Evolutionary conservation across 2,113 vertebrate species (phyloP), one percentile per base, ranked within the genome.

Genomic region (Tamias sibiricus): DNA sequence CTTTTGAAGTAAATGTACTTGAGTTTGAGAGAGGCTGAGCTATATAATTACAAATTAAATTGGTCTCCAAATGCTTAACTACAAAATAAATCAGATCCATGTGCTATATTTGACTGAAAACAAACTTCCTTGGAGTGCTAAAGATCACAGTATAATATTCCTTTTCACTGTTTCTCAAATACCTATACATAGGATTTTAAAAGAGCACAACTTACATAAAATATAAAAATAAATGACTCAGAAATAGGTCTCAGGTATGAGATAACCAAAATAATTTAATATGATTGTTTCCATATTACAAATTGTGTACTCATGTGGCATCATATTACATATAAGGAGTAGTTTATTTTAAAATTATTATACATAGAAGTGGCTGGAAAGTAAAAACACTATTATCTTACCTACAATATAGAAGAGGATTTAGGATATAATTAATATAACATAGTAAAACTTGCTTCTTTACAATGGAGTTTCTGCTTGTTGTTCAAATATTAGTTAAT

Each of bases 211-310:
- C 22, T 72, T 88, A 59, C 2, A 85, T 69, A 76, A 76, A 85
- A 93, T 26, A 82, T 72, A 69, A 83, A 96, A 85, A 93, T 42
- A 91, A 76, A 81, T 77, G 35, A 96, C 52, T 96, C 68, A 89
- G 44, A 93, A 88, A 91, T 26, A 44, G 59, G 17, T 93, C 57
- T 93, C 35, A 83, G 66, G 87, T 79, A 95, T n/a, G 42, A 80
- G 82, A 90, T 13, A 54, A 10, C 35, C 72, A 87, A 96, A 97
- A 95, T 82, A 82, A 96, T 89, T 97, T 97, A 96, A 74, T 93
- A 76, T 86, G 97, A 95, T 97, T 98, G 97, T 96, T 97, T 79
- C 54, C 96, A 37, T 95, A 91, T 80, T 98, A 98, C 87, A 98
- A 90, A 98, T 90, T 93, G 37, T 94, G 81, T 94, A 93, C 40